phyloP scores from a whole-genome alignment of 2,888 invertebrate genomes.

The Acanthacorydalis orientalis region DNA sequence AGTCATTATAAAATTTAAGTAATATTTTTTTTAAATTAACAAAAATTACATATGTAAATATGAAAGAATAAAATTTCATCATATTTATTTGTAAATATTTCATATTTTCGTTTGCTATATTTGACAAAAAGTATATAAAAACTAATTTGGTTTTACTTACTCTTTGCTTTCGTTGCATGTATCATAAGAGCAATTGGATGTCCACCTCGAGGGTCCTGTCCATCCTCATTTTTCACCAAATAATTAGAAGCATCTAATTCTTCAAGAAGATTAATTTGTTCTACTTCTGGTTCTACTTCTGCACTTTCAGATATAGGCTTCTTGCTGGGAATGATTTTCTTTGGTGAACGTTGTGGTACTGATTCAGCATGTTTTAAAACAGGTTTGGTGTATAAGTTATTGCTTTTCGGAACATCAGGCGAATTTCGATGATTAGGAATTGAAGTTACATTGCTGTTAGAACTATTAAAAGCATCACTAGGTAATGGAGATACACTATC shows the following conservation, averaged over 20 bases:
- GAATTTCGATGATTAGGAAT: background rate
- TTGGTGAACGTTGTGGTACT: background rate
- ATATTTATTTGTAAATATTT: slow-evolving; percentile 4
- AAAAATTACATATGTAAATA: too few relatives aligned
- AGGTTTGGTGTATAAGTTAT: background rate
- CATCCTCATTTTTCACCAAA: slow-evolving; percentile 62
- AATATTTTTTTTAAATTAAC: too few relatives aligned
- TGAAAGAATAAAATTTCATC: slow-evolving; percentile 9
- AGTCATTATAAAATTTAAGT: too few relatives aligned
- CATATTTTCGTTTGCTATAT: background rate
- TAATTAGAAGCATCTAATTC: slow-evolving; percentile 66
- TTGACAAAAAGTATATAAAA: slow-evolving; percentile 3
- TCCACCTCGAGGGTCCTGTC: slow-evolving; percentile 84
- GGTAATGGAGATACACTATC: slow-evolving; percentile 17
- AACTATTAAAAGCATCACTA: slow-evolving; percentile 1
- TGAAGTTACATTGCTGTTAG: slow-evolving; percentile 2
- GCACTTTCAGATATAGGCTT: background rate
- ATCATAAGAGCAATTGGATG: slow-evolving; percentile 88
- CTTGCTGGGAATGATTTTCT: background rate
- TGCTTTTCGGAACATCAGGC: background rate
- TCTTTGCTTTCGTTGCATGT: slow-evolving; percentile 88
- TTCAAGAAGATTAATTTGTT: slow-evolving; percentile 46
- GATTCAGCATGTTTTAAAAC: background rate
- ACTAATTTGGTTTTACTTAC: slow-evolving; percentile 34
- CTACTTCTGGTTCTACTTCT: slow-evolving; percentile 9